Conservation (phyloP, 2,113 vertebrate species). For the Polypterus bichir region DNA sequence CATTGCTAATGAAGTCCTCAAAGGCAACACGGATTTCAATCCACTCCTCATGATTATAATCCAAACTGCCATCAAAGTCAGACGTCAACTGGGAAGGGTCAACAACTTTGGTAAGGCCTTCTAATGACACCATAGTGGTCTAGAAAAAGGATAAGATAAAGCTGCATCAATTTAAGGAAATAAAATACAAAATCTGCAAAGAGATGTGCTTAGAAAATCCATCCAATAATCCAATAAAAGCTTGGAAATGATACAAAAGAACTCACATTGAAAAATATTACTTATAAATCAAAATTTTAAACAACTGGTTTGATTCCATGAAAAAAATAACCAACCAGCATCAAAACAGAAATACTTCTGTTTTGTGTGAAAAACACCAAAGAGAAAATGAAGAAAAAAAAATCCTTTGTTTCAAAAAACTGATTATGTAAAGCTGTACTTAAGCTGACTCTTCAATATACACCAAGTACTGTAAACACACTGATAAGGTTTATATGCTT, state of each 20-base stretch:
- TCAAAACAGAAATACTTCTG: no score
- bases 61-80: conserved; percentile 91
- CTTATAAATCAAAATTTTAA: no score
- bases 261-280: no score
- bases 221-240: not conserved
- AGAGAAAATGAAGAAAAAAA: no score
- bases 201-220: not conserved
- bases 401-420: no score
- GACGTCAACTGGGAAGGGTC: conserved; percentile 92
- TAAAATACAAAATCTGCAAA: conserved; percentile 15
- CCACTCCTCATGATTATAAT: conserved; percentile 97
- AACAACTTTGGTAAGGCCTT: conserved; percentile 95
- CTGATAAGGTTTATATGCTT: no score
- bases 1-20: conserved; percentile 86
- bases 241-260: not conserved
- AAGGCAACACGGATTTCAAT: conserved; percentile 85
- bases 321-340: no score
- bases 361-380: no score
- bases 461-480: no score
- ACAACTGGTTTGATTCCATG: no score
- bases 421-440: no score
- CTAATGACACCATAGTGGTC: conserved; percentile 97
- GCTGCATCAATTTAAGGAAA: not conserved
- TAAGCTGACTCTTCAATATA: no score
- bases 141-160: conserved; percentile 31